These are phyloP conservation scores for Nothoprocta pentlandii DNA, from an alignment of 2,113 vertebrate genomes.

Conservation along the genomic window DNA sequence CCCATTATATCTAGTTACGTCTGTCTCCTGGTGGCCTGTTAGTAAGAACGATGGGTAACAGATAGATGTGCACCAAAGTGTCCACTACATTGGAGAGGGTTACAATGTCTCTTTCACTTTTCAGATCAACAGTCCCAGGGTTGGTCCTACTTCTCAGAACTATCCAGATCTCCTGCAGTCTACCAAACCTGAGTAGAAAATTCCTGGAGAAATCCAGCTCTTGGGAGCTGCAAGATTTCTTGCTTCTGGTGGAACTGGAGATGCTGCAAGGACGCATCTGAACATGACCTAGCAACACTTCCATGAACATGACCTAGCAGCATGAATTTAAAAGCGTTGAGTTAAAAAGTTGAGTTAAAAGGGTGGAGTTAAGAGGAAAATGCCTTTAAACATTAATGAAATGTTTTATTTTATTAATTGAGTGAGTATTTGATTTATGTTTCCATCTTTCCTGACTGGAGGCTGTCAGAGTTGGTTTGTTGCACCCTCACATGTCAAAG, in stretches of 20 bases:
- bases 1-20: background rate
- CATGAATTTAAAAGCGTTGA: rapidly evolving
- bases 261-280: background rate
- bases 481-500: background rate
- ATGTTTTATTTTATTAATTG: background rate
- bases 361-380: background rate
- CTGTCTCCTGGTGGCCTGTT: background rate
- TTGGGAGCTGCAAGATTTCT: background rate
- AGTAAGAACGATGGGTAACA: background rate
- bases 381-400: background rate
- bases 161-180: background rate
- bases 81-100: background rate
- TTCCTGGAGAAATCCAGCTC: background rate
- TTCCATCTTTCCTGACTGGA: background rate
- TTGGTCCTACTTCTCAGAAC: background rate
- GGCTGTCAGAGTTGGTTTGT: background rate
- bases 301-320: background rate
- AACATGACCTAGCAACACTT: background rate
- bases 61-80: background rate
- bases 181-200: background rate
- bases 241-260: background rate
- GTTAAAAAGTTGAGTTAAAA: background rate
- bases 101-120: background rate
- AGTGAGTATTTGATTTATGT: background rate
- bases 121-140: rapidly evolving